Evolutionary conservation across 2,888 invertebrate genomes (phyloP).

Genomic region (Strigamia maritima): DNA sequence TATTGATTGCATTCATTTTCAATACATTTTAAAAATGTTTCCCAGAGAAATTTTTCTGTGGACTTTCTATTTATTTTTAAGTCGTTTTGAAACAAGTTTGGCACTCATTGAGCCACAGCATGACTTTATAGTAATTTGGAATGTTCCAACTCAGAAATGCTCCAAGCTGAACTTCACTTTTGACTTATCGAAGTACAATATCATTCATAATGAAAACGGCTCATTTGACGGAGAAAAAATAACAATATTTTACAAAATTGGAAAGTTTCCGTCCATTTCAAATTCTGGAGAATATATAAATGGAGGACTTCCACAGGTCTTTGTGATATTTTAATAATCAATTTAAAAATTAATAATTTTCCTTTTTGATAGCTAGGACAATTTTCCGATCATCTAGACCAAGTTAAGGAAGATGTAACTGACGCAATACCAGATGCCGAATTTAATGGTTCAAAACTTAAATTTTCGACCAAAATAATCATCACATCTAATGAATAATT

Average conservation of each 20-base stretch:
- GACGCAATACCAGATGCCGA: not conserved
- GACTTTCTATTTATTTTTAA: not conserved
- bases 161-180: not conserved
- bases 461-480: not conserved
- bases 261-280: conserved; percentile 14
- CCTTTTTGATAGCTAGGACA: not conserved
- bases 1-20: no score
- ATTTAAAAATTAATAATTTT: not conserved
- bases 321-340: no score
- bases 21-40: no score
- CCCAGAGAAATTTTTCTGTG: no score
- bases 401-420: not conserved
- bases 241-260: conserved; percentile 28
- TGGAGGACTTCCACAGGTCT: conserved; percentile 24
- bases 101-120: not conserved
- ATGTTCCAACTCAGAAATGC: not conserved
- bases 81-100: not conserved
- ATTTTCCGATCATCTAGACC: not conserved
- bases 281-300: not conserved
- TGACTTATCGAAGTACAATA: not conserved
- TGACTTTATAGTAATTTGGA: conserved; percentile 15
- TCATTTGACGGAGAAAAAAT: conserved; percentile 6
- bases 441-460: not conserved
- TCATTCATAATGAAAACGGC: not conserved
- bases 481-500: not conserved